A percentile compares a stretch with the other conserved stretches of the same genome.
phyloP scores from a whole-genome alignment of 2,113 vertebrate genomes.

The Alaudala cheleensis region DNA sequence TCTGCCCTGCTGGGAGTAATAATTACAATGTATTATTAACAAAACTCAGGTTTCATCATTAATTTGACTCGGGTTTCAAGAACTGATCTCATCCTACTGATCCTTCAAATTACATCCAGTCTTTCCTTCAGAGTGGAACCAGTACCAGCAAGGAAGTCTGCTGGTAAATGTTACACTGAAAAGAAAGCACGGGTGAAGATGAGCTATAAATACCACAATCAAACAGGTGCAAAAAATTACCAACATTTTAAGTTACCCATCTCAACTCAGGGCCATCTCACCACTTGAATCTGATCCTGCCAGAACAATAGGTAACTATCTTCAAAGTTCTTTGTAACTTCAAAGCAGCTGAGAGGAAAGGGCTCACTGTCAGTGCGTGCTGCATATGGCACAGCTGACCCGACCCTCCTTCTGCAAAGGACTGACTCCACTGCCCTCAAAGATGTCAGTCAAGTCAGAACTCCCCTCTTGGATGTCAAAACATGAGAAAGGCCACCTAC shows the following conservation, averaged over 20 bases:
- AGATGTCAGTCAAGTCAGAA: not conserved
- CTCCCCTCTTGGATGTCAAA: conserved; percentile 14
- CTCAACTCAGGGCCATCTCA: not conserved
- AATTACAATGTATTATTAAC: conserved; percentile 56
- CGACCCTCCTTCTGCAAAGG: not conserved
- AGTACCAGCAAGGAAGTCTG: conserved; percentile 7
- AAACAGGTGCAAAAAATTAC: conserved; percentile 2
- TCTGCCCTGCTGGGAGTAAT: not conserved
- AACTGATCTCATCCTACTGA: conserved; percentile 16
- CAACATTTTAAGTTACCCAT: not conserved
- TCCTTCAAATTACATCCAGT: not conserved
- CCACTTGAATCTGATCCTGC: not conserved
- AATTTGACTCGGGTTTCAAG: conserved; percentile 18
- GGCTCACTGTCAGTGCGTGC: not conserved
- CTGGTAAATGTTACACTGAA: not conserved
- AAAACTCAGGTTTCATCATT: conserved; percentile 61
- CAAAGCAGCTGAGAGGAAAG: not conserved
- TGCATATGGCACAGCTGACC: not conserved
- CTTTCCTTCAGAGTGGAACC: not conserved
- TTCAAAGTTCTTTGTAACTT: not conserved
- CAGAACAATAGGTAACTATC: not conserved
- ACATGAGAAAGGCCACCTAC: conserved; percentile 33
- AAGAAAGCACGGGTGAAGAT: not conserved
- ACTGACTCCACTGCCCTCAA: not conserved
- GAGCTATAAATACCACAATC: not conserved